Evolutionary conservation across 2,888 invertebrate genomes (phyloP), one percentile per base, ranked within the genome.

Genomic region (Sinopyrophorus schimmeli): DNA sequence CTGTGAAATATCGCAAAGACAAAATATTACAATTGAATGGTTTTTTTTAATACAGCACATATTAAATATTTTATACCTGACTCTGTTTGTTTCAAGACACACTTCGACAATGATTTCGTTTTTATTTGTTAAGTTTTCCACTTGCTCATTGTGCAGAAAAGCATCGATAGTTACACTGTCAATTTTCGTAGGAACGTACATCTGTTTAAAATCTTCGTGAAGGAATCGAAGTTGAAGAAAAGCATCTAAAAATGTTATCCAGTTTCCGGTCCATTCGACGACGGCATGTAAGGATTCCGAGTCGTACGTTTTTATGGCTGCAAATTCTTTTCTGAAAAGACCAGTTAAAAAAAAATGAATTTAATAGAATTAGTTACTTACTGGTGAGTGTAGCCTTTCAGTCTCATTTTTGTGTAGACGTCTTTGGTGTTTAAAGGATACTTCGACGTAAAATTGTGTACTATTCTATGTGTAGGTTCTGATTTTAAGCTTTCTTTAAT

Each of bases 201-300:
- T 78, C 1, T 81, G 79, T 3, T 86, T 75, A 0, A 83, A 81
- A 58, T 86, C 83, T 24, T 80, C 75, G 7, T 82, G 80, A 7
- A 90, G 65, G 40, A 92, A 84, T 61, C 83, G 80, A 59, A 89
- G 79, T 72, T 93, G 93, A n/a, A 94, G 76, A 82, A 93, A 84
- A 38, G 87, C 87, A 72, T 93, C 93, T 77, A 93, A 82, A 72
- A 90, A 92, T 1, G 90, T 80, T 5, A 91, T 85, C 92, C 92
- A 94, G 73, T 92, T 90, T 62, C 84, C 84, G 34, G 81, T 77
- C 92, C 92, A 93, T 35, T 77, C 70, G 3, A 82, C 67, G 11
- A 74, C 72, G 1, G 80, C 81, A 1, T 74, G 72, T 2, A 73
- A 75, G 62, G 67, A 66, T 65, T 43, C 30, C 3, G 47, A n/a